phyloP scores from a whole-genome alignment of 2,113 vertebrate species.

The Misgurnus mizolepis region DNA sequence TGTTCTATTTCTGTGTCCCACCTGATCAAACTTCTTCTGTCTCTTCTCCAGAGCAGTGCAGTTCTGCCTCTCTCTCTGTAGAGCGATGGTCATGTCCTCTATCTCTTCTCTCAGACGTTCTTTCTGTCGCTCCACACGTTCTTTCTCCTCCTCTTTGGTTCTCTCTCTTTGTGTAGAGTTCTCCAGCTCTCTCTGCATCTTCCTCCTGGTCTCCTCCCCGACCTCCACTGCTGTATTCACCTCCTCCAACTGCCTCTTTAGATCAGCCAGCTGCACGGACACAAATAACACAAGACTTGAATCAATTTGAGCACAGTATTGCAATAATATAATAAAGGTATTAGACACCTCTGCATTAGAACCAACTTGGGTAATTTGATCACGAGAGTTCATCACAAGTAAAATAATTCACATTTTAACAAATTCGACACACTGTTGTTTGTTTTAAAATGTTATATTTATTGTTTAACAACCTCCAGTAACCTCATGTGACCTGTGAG shows the following conservation, averaged over 20 bases:
- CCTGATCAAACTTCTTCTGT: constrained; percentile 93
- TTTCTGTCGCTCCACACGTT: constrained; percentile 78
- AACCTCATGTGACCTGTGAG: no score
- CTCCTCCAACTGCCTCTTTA: constrained; percentile 84
- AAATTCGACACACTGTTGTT: no score
- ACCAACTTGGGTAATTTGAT: no score
- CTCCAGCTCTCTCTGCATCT: constrained; percentile 83
- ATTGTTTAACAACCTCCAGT: no score
- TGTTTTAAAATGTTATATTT: no score
- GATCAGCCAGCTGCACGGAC: constrained; percentile 77
- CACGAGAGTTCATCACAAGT: no score
- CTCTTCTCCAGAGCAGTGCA: constrained; percentile 85
- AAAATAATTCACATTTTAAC: no score
- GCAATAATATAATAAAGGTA: no score
- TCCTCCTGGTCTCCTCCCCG: constrained; percentile 81
- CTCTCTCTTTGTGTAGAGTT: constrained; percentile 75
- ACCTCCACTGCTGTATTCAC: constrained; percentile 77
- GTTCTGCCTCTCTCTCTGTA: constrained; percentile 87
- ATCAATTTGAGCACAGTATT: no score
- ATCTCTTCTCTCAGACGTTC: constrained; percentile 86
- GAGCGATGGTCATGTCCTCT: constrained; percentile 82
- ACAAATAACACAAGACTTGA: not conserved
- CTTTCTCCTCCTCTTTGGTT: constrained; percentile 82
- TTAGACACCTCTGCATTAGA: no score
- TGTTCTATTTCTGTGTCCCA: constrained; percentile 50